phyloP scores from a whole-genome alignment of 1,140 invertebrate species.

The Trichonephila clavipes region DNA sequence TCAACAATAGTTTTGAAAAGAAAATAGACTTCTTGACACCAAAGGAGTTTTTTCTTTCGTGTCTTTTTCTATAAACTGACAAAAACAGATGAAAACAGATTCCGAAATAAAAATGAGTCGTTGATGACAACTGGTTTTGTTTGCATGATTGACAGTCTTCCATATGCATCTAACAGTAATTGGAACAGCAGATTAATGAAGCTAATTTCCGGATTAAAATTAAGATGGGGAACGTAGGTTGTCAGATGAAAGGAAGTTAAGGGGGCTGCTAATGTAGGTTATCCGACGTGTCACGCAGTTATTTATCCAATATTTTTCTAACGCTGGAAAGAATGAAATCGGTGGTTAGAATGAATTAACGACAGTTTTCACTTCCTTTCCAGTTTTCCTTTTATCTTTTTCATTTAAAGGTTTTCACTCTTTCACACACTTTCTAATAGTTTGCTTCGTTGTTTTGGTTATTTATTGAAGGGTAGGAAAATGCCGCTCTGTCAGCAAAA shows the following conservation, averaged over 20 bases:
- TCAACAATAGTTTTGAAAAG: not conserved
- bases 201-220: constrained; percentile 35
- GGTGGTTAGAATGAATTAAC: not conserved
- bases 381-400: not conserved
- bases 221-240: not conserved
- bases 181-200: constrained; percentile 1
- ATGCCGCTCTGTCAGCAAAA: not conserved
- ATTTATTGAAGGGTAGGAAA: not conserved
- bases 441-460: not conserved
- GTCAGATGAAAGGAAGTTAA: not conserved
- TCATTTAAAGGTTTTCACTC: not conserved
- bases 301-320: not conserved
- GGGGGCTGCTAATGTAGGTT: not conserved
- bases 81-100: not conserved
- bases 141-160: constrained; percentile 4
- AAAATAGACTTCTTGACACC: not conserved
- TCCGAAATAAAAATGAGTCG: constrained; percentile 12
- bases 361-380: not conserved
- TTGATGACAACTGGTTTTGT: not conserved
- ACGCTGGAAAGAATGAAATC: not conserved
- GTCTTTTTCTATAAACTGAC: not conserved
- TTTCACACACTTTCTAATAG: not conserved
- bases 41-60: not conserved
- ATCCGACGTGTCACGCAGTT: not conserved
- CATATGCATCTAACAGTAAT: not conserved